Conservation (phyloP, 2,797 vertebrate genomes). For the Sphaeramia orbicularis region DNA sequence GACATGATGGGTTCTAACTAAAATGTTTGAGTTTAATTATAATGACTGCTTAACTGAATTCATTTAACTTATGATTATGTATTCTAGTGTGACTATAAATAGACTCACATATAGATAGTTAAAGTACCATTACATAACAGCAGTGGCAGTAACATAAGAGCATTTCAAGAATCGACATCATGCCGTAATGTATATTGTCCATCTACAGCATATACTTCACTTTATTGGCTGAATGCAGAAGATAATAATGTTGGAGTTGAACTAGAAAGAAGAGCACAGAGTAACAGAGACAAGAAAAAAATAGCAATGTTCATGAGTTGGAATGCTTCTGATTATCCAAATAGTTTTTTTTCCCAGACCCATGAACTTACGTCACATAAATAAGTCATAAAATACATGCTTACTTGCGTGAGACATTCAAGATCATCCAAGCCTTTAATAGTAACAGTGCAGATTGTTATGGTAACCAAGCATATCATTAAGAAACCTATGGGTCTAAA, state of each 20-base stretch:
- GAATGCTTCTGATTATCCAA: not conserved
- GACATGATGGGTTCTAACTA: not conserved
- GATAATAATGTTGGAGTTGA: too few species aligned
- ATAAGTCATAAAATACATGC: not conserved
- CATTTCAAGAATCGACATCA: not conserved
- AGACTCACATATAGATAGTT: not conserved
- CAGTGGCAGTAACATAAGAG: not conserved
- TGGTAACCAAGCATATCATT: too few species aligned
- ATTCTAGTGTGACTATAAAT: not conserved
- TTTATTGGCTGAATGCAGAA: not conserved
- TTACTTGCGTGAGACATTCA: not conserved
- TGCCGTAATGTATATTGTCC: not conserved
- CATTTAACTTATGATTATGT: not conserved
- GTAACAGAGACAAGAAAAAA: not conserved
- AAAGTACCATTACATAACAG: not conserved
- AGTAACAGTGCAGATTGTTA: too few species aligned
- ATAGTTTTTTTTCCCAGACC: too few species aligned
- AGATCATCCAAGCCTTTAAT: too few species aligned
- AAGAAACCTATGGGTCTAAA: too few species aligned
- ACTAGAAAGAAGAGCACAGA: not conserved
- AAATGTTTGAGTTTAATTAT: not conserved
- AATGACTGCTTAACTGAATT: not conserved
- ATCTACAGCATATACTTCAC: not conserved
- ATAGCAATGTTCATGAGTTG: not conserved
- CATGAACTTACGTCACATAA: not conserved